Conservation (phyloP, 2,113 vertebrate species). For the Sander vitreus region DNA sequence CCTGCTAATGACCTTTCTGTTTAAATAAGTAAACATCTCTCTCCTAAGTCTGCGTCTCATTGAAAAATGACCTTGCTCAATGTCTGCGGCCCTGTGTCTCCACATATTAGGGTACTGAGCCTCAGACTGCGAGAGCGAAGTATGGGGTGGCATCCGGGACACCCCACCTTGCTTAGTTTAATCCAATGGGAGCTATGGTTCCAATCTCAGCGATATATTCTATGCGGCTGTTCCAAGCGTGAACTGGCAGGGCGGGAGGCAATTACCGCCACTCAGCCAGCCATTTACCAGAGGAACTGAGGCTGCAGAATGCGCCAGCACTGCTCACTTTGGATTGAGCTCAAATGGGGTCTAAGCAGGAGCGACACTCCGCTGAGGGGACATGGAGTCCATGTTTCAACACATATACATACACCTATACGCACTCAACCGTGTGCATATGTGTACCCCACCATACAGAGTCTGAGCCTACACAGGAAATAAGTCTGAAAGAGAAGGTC, state of each 20-base stretch:
- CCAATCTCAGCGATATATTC: conserved; percentile 43
- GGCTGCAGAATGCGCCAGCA: conserved; percentile 61
- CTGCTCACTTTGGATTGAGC: conserved; percentile 69
- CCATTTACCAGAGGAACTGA: conserved; percentile 71
- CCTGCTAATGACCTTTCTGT: conserved; percentile 74
- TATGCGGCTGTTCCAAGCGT: conserved; percentile 53
- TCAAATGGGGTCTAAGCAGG: conserved; percentile 61
- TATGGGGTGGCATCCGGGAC: conserved; percentile 27
- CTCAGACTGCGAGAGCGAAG: conserved; percentile 13
- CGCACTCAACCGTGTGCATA: conserved; percentile 10
- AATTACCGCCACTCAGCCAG: conserved; percentile 79
- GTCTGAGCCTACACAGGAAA: background rate
- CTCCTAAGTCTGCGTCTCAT: conserved; percentile 37
- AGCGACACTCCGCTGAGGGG: conserved; percentile 54
- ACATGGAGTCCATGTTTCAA: conserved; percentile 41
- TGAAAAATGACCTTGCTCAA: conserved; percentile 57
- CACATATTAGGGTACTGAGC: conserved; percentile 1
- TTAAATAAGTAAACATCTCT: conserved; percentile 74
- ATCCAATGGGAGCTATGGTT: conserved; percentile 49
- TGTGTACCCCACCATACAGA: conserved; percentile 9
- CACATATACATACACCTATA: conserved; percentile 1
- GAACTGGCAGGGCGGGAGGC: conserved; percentile 70
- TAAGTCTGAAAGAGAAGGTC: conserved; percentile 1
- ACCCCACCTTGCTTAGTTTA: conserved; percentile 38
- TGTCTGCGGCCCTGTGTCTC: conserved; percentile 20